Evolutionary conservation across 1,140 invertebrate genomes (phyloP).

Genomic region (Paralvinella palmiformis): DNA sequence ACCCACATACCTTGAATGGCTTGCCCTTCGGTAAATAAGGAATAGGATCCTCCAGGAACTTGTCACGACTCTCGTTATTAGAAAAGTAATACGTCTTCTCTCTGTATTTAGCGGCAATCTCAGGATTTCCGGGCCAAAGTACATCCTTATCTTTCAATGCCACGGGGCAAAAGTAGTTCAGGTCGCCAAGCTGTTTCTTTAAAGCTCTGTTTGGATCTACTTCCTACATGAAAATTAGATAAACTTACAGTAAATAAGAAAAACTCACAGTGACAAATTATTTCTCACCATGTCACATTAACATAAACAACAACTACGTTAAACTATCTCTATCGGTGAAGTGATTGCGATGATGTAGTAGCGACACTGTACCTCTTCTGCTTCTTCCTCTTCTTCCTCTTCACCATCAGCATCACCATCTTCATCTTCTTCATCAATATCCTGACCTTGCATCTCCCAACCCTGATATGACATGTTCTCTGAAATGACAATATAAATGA

Average conservation of each 20-base stretch:
- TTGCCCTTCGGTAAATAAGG: conserved; percentile 36
- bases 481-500: conserved; percentile 20
- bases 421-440: conserved; percentile 48
- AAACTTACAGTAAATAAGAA: neutral
- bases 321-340: neutral
- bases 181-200: conserved; percentile 48
- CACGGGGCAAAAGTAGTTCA: conserved; percentile 49
- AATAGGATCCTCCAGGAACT: conserved; percentile 40
- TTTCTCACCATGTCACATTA: neutral
- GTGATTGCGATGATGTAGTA: neutral
- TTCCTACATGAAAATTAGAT: conserved; percentile 29
- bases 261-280: neutral
- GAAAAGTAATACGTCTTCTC: conserved; percentile 49
- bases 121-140: conserved; percentile 47
- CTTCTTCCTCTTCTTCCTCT: conserved; percentile 35
- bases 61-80: conserved; percentile 37
- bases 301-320: neutral
- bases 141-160: conserved; percentile 40
- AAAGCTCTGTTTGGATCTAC: conserved; percentile 37
- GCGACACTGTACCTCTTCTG: conserved; percentile 28
- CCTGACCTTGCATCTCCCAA: conserved; percentile 39
- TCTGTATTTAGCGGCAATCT: conserved; percentile 42
- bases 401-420: conserved; percentile 33
- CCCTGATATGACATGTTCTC: conserved; percentile 32
- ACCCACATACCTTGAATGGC: conserved; percentile 35